Evolutionary conservation across 2,797 vertebrate species (phyloP).

Genomic region (Acropternis orthonyx): DNA sequence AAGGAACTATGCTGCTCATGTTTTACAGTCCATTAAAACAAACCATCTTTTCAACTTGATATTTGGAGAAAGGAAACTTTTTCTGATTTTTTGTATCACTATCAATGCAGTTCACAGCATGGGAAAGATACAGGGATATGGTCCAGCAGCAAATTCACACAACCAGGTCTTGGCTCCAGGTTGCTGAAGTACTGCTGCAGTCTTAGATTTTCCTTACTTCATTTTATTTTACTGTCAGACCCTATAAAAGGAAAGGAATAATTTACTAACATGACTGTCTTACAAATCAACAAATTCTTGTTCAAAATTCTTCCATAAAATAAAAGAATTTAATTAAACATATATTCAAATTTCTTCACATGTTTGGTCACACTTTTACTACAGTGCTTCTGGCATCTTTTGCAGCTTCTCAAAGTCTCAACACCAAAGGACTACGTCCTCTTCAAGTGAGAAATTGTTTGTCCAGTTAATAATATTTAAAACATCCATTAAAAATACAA

Average conservation of each 20-base stretch:
- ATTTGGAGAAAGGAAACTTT: fast-evolving
- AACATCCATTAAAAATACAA: background rate
- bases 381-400: background rate
- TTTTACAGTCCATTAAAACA: background rate
- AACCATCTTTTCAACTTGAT: background rate
- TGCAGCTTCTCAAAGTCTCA: background rate
- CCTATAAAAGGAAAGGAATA: background rate
- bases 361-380: background rate
- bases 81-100: background rate
- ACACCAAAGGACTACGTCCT: background rate
- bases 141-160: background rate
- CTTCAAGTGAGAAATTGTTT: background rate
- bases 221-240: background rate
- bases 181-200: background rate
- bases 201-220: background rate
- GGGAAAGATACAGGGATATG: background rate
- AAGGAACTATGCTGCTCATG: background rate
- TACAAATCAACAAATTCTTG: background rate
- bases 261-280: background rate
- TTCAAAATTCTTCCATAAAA: background rate
- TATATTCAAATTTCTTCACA: background rate
- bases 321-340: background rate
- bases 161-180: background rate
- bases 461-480: background rate
- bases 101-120: background rate